Evolutionary conservation across 1,140 invertebrate genomes (phyloP).

Genomic region (Saccostrea glomerata): DNA sequence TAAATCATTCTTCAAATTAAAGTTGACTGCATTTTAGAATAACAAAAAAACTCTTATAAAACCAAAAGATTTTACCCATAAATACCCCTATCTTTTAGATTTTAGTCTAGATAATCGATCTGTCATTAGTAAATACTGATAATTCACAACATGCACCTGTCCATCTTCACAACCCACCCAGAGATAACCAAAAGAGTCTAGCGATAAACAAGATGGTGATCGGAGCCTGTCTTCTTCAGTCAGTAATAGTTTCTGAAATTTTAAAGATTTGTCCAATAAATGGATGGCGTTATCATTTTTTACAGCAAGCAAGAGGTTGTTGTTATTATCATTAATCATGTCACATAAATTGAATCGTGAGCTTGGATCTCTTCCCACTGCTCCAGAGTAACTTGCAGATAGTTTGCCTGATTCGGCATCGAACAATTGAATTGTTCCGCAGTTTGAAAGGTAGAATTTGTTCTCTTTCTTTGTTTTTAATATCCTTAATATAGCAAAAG

Average conservation of each 20-base stretch:
- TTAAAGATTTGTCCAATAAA: background rate
- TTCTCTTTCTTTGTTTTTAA: background rate
- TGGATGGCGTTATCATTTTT: conserved; percentile 20
- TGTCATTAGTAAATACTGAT: background rate
- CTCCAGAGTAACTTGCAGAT: background rate
- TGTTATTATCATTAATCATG: background rate
- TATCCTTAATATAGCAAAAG: background rate
- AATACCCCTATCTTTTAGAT: no score
- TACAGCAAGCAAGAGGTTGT: background rate
- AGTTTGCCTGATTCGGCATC: background rate
- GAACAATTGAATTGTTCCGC: background rate
- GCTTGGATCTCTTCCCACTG: background rate
- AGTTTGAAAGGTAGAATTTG: background rate
- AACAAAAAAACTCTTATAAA: no score
- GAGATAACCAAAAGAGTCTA: no score
- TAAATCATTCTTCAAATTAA: no score
- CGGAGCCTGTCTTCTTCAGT: background rate
- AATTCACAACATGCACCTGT: no score
- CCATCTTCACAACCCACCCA: no score
- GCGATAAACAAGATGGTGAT: no score
- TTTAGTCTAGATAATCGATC: background rate
- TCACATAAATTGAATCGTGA: background rate
- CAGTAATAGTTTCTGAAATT: background rate
- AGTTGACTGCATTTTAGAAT: no score
- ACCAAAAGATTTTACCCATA: no score